Conservation (phyloP, 2,888 invertebrate species). For the Ormia ochracea region DNA sequence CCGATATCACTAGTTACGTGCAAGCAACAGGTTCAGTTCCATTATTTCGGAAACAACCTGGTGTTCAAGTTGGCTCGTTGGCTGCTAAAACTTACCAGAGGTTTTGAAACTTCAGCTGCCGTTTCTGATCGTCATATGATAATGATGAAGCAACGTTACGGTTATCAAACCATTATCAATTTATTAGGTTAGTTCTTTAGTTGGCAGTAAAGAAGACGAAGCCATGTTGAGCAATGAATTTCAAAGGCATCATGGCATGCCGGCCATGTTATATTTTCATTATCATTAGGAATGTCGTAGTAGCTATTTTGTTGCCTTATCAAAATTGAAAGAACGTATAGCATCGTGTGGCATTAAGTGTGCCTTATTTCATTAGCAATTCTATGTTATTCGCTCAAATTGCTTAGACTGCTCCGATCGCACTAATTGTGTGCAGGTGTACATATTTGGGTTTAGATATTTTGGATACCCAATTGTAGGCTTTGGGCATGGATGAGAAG, state of each 20-base stretch:
- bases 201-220: conserved; percentile 98
- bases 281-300: conserved; percentile 96
- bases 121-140: conserved; percentile 94
- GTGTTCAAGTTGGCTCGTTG: conserved; percentile 98
- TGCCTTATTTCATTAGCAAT: conserved; percentile 89
- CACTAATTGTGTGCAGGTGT: conserved; percentile 99
- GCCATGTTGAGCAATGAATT: conserved; percentile 95
- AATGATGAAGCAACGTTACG: conserved; percentile 92
- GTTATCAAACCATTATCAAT: conserved; percentile 93
- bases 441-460: conserved; percentile 92
- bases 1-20: conserved; percentile 91
- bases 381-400: conserved; percentile 94
- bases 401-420: conserved; percentile 98
- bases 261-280: conserved; percentile 94
- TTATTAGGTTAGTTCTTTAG: conserved; percentile 91
- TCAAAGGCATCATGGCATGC: conserved; percentile 89
- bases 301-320: conserved; percentile 87
- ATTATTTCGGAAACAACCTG: conserved; percentile 99
- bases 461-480: conserved; percentile 80
- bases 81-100: conserved; percentile 97
- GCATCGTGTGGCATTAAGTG: conserved; percentile 85
- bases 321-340: conserved; percentile 88
- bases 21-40: conserved; percentile 98
- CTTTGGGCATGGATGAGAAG: conserved; percentile 88
- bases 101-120: conserved; percentile 94